Conservation (phyloP, 2,888 invertebrate species). For the Ommatoiulus sabulosus region DNA sequence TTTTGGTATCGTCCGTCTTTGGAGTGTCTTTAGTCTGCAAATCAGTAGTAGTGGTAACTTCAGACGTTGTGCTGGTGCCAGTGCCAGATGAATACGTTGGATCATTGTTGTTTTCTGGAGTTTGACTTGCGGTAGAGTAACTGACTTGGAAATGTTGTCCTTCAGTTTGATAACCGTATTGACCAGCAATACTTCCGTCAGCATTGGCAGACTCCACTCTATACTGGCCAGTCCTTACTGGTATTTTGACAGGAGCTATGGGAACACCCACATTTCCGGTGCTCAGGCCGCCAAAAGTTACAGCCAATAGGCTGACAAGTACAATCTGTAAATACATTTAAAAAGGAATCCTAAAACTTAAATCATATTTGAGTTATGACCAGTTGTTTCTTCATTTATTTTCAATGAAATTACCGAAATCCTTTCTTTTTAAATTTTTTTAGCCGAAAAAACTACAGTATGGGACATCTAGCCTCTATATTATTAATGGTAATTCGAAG, state of each 20-base stretch:
- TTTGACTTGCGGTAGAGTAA: constrained; percentile 23
- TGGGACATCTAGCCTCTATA: too few relatives aligned
- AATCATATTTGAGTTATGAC: not conserved
- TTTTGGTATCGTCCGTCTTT: not conserved
- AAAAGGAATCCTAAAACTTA: not conserved
- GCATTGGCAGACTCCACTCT: constrained; percentile 26
- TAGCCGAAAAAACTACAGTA: too few relatives aligned
- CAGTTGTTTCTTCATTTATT: too few relatives aligned
- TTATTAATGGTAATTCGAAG: too few relatives aligned
- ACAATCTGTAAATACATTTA: not conserved
- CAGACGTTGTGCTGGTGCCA: not conserved
- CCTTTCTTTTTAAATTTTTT: not conserved
- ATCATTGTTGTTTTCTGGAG: not conserved
- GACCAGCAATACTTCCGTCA: constrained; percentile 49
- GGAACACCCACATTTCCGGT: not conserved
- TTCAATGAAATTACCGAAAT: not conserved
- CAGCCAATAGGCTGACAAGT: constrained; percentile 20
- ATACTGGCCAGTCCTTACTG: constrained; percentile 32
- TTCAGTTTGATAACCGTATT: constrained; percentile 53
- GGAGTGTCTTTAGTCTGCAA: not conserved
- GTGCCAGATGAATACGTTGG: not conserved
- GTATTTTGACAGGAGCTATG: not conserved
- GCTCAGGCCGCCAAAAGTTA: not conserved
- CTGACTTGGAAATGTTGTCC: constrained; percentile 12
- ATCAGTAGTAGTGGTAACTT: constrained; percentile 26